Conservation (phyloP, 37 sponge, comb jelly and placozoan species). For the Amphimedon queenslandica region DNA sequence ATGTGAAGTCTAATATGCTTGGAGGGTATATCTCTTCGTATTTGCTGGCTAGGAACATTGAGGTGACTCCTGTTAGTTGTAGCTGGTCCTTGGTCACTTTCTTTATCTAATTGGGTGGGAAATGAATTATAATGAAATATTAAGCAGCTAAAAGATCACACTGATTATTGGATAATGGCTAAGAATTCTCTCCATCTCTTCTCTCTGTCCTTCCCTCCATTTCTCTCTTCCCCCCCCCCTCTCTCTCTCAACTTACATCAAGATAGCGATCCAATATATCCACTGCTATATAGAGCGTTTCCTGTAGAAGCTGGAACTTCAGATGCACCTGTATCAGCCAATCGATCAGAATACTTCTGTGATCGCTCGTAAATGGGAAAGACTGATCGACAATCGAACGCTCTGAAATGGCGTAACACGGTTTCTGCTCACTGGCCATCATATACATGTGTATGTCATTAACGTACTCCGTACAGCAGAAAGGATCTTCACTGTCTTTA, state of each 20-base stretch:
- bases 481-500: slow-evolving; percentile 69
- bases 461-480: slow-evolving; percentile 69
- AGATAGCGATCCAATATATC: slow-evolving; percentile 21
- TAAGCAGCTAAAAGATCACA: too few relatives aligned
- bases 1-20: slow-evolving; percentile 74
- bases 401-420: background rate
- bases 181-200: too few relatives aligned
- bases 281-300: slow-evolving; percentile 38
- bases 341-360: slow-evolving; percentile 24
- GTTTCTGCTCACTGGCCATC: background rate
- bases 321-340: slow-evolving; percentile 46
- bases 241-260: background rate
- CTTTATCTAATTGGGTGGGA: too few relatives aligned
- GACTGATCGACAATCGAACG: background rate
- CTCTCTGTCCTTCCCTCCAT: too few relatives aligned
- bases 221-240: too few relatives aligned
- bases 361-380: slow-evolving; percentile 10
- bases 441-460: slow-evolving; percentile 72
- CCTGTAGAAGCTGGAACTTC: slow-evolving; percentile 32
- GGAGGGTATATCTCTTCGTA: slow-evolving; percentile 91
- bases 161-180: too few relatives aligned
- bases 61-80: slow-evolving; percentile 86
- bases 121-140: too few relatives aligned
- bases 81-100: slow-evolving; percentile 46
- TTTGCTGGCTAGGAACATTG: slow-evolving; percentile 84